Conservation (phyloP, 2,113 vertebrate genomes). For the Pungitius pungitius region DNA sequence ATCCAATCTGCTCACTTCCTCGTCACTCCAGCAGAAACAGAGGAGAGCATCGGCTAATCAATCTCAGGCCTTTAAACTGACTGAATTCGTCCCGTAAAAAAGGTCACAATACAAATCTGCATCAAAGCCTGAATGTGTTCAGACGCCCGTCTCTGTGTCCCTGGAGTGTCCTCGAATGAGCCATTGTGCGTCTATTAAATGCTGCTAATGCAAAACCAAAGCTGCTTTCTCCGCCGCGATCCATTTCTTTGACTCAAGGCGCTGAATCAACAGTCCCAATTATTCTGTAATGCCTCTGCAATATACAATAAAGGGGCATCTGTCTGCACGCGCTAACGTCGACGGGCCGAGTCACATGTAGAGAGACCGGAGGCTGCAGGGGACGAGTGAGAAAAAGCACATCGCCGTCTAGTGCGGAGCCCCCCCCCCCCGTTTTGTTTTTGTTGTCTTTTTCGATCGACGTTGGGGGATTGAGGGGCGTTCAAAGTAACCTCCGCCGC, state of each 20-base stretch:
- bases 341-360: no score
- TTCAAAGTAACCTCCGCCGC: slow-evolving; percentile 55
- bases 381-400: slow-evolving; percentile 29
- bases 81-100: slow-evolving; percentile 28
- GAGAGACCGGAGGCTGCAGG: no score
- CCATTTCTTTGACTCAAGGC: not conserved
- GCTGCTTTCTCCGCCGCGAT: slow-evolving; percentile 10
- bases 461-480: slow-evolving; percentile 41
- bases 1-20: slow-evolving; percentile 60
- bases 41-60: slow-evolving; percentile 42
- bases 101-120: slow-evolving; percentile 34
- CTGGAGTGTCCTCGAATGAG: slow-evolving; percentile 39
- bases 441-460: slow-evolving; percentile 44
- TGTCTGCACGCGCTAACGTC: slow-evolving; percentile 19
- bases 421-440: not conserved
- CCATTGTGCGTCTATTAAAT: slow-evolving; percentile 38
- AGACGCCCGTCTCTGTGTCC: slow-evolving; percentile 4
- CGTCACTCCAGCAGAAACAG: slow-evolving; percentile 12
- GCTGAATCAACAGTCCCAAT: slow-evolving; percentile 22
- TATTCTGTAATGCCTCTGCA: slow-evolving; percentile 31
- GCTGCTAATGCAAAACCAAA: slow-evolving; percentile 4
- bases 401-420: slow-evolving; percentile 19
- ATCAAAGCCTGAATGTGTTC: slow-evolving; percentile 4
- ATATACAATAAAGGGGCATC: slow-evolving; percentile 47
- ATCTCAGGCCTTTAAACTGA: not conserved